Evolutionary conservation across 2,113 vertebrate species (phyloP).

Genomic region (Smithornis capensis): DNA sequence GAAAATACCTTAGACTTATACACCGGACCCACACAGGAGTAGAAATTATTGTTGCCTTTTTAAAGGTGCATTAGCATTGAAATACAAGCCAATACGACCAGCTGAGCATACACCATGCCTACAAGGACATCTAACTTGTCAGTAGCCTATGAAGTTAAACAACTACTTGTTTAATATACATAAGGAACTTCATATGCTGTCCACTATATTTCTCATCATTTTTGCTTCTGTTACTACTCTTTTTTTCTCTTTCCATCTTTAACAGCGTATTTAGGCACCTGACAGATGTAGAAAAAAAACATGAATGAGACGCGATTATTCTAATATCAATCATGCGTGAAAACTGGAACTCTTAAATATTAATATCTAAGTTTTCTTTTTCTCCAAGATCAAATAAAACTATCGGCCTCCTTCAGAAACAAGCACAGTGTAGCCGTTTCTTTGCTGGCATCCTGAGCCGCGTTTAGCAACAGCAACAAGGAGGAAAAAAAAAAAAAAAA

Average conservation of each 20-base stretch:
- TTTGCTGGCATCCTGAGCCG: background rate
- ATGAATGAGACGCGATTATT: background rate
- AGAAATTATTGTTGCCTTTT: background rate
- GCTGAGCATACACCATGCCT: background rate
- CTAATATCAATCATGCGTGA: background rate
- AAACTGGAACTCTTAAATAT: background rate
- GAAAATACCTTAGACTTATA: background rate
- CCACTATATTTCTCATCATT: background rate
- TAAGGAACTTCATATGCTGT: background rate
- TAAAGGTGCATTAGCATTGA: slow-evolving; percentile 1
- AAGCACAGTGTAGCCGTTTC: background rate
- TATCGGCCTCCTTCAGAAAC: background rate
- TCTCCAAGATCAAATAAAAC: background rate
- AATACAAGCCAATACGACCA: background rate
- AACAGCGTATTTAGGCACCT: background rate
- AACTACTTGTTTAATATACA: background rate
- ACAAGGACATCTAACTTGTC: background rate
- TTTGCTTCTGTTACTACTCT: background rate
- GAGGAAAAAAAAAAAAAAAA: background rate
- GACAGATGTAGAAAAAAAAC: background rate
- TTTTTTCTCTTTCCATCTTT: background rate
- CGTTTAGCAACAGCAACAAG: background rate
- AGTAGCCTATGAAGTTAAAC: background rate
- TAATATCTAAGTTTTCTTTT: background rate
- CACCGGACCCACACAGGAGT: background rate